Evolutionary conservation across 2,888 invertebrate genomes (phyloP).

Genomic region (Odontocerum albicorne): DNA sequence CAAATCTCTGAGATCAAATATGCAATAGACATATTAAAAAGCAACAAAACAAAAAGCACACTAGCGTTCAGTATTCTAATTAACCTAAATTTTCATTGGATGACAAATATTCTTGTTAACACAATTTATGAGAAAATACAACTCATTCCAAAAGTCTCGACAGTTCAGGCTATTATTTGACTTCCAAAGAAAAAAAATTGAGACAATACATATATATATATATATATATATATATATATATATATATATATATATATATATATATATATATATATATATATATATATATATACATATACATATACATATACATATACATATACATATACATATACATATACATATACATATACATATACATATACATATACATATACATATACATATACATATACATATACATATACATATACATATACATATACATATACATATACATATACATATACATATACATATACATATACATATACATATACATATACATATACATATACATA

Average conservation of each 20-base stretch:
- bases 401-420: neutral
- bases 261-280: too few species aligned
- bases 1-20: slow-evolving; percentile 36
- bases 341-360: slow-evolving; percentile 6
- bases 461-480: too few species aligned
- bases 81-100: slow-evolving; percentile 21
- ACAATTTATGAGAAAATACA: slow-evolving; percentile 10
- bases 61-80: slow-evolving; percentile 32
- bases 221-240: neutral
- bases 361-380: too few species aligned
- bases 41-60: slow-evolving; percentile 34
- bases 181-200: slow-evolving; percentile 9
- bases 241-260: slow-evolving; percentile 8
- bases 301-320: neutral
- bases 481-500: neutral
- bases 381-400: neutral
- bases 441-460: too few species aligned
- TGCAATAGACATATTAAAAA: slow-evolving; percentile 33
- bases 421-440: slow-evolving; percentile 4
- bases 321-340: neutral
- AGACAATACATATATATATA: slow-evolving; percentile 3
- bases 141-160: slow-evolving; percentile 7
- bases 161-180: slow-evolving; percentile 7
- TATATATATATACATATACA: too few species aligned
- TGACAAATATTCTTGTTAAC: neutral